phyloP scores from a whole-genome alignment of 1,140 invertebrate genomes.

The Periplaneta americana region DNA sequence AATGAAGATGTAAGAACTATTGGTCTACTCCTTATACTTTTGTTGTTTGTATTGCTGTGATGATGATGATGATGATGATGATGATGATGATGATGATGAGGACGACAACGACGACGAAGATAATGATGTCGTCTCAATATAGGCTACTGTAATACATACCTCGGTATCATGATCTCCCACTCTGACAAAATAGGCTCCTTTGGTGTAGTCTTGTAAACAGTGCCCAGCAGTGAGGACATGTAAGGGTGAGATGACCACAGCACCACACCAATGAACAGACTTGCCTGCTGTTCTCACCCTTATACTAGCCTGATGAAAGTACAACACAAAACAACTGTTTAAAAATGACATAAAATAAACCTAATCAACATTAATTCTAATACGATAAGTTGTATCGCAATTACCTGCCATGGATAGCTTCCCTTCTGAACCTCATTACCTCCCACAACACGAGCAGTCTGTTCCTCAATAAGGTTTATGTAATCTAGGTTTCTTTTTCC shows the following conservation, averaged over 20 bases:
- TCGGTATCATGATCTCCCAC: conserved; percentile 67
- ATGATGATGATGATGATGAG: no score
- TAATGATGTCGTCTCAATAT: no score
- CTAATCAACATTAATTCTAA: no score
- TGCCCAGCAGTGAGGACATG: conserved; percentile 77
- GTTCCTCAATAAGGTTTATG: background rate
- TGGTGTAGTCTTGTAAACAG: conserved; percentile 62
- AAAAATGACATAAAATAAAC: background rate
- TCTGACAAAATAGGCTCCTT: conserved; percentile 58
- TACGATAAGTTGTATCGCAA: no score
- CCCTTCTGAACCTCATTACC: conserved; percentile 50
- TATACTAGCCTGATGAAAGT: conserved; percentile 56
- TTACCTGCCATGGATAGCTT: conserved; percentile 75
- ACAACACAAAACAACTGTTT: background rate
- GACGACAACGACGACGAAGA: no score
- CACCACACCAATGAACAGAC: conserved; percentile 70
- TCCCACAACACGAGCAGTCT: conserved; percentile 38
- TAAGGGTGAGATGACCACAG: conserved; percentile 59
- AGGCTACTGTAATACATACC: no score
- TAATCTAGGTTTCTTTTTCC: conserved; percentile 26
- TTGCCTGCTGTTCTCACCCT: conserved; percentile 47
- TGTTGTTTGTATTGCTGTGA: no score
- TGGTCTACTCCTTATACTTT: no score
- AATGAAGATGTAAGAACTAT: no score
- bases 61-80: no score